Evolutionary conservation across 2,113 vertebrate species (phyloP), one percentile per base, ranked within the genome.

Genomic region (Physeter macrocephalus): DNA sequence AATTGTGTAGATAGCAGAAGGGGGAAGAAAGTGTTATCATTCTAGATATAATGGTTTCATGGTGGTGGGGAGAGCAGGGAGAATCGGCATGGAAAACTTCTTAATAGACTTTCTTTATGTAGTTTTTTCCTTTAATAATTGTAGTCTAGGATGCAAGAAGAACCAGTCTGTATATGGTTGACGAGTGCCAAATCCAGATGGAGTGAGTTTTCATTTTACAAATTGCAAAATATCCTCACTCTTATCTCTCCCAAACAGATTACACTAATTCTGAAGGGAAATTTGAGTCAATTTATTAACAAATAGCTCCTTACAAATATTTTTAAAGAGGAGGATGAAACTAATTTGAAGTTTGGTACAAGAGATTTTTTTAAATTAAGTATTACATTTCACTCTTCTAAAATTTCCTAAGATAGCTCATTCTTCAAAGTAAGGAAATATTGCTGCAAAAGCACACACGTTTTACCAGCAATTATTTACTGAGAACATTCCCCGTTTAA

Each of bases 231-330:
- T 27, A 67, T 93, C 31, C 49, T 94, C 82, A 39, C 64, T 95
- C 67, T 97, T 96, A 92, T 94, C 84, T 97, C 18, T 78, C 94
- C 6, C 41, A 96, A 57, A 34, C 97, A 96, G 25, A 75, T 88
- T 82, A 75, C 9, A 90, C 84, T 90, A 94, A 88, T 91, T 98
- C 78, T 94, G 34, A 96, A 94, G 81, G 27, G 14, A 96, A 66
- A 9, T 39, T 74, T 36, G 62, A 89, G 61, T 67, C 7, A 71
- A 85, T 96, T 96, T 97, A 90, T 97, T 96, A 96, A 66, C 74
- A 93, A 98, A 97, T 36, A 96, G 54, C 31, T 94, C 31, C 62
- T 96, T 36, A 88, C 29, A 97, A 96, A 96, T n/a, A 80, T n/a
- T 71, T 52, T 87, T 46, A 46, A 49, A 97, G 87, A 97, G 92